These are phyloP conservation scores for Poecile atricapillus DNA, from an alignment of 2,113 vertebrate species.

Conservation along the genomic window DNA sequence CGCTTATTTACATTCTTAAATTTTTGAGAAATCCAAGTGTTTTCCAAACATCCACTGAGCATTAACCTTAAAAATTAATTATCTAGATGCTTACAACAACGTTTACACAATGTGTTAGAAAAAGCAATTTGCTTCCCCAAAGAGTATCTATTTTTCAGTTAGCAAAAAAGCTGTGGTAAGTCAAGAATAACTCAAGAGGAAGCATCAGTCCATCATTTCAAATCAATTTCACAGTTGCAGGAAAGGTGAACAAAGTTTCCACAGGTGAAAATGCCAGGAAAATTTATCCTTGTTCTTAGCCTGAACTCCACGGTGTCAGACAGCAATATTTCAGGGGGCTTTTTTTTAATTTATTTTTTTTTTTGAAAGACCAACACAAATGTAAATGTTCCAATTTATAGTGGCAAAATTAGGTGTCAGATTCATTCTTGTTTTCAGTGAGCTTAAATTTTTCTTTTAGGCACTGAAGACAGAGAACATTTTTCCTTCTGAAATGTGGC, in stretches of 20 bases:
- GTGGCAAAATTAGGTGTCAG: conserved; percentile 31
- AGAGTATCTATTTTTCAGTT: not conserved
- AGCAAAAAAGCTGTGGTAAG: not conserved
- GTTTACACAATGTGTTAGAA: not conserved
- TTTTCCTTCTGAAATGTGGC: not conserved
- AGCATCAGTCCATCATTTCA: conserved; percentile 51
- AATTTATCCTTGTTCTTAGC: conserved; percentile 33
- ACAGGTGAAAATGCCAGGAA: not conserved
- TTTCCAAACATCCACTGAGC: not conserved
- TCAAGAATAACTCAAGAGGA: conserved; percentile 16
- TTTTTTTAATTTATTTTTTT: not conserved
- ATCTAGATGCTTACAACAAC: not conserved
- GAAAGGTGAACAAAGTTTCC: conserved; percentile 53
- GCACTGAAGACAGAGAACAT: not conserved
- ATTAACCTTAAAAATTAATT: conserved; percentile 5
- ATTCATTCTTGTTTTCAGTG: not conserved
- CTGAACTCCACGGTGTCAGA: conserved; percentile 8
- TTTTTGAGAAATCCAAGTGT: not conserved
- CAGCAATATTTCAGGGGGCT: not conserved
- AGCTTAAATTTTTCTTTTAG: conserved; percentile 14
- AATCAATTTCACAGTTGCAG: conserved; percentile 53
- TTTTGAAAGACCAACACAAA: not conserved
- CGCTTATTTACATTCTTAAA: not conserved
- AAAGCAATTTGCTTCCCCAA: conserved; percentile 5
- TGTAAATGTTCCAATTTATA: conserved; percentile 43